Evolutionary conservation across 2,113 vertebrate species (phyloP).

Genomic region (Delphinapterus leucas): DNA sequence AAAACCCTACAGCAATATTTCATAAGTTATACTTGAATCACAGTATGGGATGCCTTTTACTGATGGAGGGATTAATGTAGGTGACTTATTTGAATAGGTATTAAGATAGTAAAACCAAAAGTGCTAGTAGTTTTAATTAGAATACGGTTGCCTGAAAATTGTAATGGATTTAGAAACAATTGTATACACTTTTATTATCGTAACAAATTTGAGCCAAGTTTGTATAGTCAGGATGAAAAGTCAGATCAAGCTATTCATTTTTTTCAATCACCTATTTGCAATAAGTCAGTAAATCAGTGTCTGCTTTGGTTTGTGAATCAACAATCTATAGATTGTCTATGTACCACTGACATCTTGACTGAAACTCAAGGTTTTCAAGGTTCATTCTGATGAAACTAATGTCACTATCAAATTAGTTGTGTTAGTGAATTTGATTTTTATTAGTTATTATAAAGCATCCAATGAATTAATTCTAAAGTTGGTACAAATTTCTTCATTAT

Average conservation of each 20-base stretch:
- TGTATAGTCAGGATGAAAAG: background rate
- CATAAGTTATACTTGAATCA: background rate
- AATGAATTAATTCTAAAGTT: background rate
- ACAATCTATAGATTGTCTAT: background rate
- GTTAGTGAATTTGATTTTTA: background rate
- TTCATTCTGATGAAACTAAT: background rate
- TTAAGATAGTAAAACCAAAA: background rate
- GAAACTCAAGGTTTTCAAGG: background rate
- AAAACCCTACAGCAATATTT: background rate
- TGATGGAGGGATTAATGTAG: background rate
- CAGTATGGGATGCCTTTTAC: background rate
- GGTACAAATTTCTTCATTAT: background rate
- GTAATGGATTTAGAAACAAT: background rate
- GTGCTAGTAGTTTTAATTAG: background rate
- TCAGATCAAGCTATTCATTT: conserved; percentile 1
- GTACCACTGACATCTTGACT: background rate
- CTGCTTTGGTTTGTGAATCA: background rate
- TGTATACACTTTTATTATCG: background rate
- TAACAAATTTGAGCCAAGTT: background rate
- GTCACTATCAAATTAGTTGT: background rate
- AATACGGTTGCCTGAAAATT: background rate
- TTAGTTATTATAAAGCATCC: background rate
- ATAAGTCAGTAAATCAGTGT: background rate
- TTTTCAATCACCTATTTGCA: conserved; percentile 1
- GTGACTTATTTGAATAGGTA: background rate